These are phyloP conservation scores for Ondatra zibethicus DNA, from an alignment of 2,113 vertebrate species.

Conservation along the genomic window DNA sequence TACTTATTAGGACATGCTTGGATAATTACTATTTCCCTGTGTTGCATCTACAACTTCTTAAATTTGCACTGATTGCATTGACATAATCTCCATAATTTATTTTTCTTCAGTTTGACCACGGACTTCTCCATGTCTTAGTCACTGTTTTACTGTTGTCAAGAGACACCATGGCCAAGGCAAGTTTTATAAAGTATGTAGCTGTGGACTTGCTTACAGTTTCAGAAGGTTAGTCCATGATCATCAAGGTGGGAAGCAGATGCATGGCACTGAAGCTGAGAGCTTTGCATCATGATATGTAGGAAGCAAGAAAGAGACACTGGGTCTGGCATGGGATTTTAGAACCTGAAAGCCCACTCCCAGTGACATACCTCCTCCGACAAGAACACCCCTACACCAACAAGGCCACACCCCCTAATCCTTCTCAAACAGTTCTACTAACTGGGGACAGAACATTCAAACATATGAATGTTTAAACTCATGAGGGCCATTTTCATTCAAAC, in stretches of 20 bases:
- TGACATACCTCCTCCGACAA: not conserved
- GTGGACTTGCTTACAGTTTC: not conserved
- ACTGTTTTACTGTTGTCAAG: not conserved
- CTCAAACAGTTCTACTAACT: not conserved
- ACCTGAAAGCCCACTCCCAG: not conserved
- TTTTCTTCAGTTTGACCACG: not conserved
- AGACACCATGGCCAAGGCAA: not conserved
- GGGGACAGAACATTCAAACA: not conserved
- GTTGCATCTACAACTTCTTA: not conserved
- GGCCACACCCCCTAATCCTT: not conserved
- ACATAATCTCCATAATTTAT: not conserved
- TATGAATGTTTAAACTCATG: not conserved
- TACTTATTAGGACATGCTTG: not conserved
- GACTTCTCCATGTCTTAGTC: not conserved
- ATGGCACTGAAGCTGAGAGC: not conserved
- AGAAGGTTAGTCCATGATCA: not conserved
- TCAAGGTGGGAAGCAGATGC: not conserved
- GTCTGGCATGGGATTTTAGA: not conserved
- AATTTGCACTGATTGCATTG: not conserved
- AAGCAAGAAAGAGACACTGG: not conserved
- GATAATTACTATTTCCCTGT: not conserved
- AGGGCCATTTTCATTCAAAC: not conserved
- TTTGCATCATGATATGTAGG: not conserved
- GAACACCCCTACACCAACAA: not conserved
- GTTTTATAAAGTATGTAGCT: not conserved